Evolutionary conservation across 2,797 vertebrate genomes (phyloP).

Genomic region (Coluber constrictor): DNA sequence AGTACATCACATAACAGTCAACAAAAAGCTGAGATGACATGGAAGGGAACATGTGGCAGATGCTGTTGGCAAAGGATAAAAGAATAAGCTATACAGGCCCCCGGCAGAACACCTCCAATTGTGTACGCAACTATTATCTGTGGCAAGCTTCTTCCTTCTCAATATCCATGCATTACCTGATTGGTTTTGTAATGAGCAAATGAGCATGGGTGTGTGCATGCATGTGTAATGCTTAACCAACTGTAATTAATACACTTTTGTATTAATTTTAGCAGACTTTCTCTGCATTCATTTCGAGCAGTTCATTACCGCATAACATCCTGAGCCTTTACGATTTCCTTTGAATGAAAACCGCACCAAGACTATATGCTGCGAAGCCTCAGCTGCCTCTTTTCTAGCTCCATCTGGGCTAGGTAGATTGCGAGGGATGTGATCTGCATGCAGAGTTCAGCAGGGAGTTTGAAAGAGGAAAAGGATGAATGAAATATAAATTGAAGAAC

Average conservation of each 20-base stretch:
- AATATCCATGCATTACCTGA: neutral
- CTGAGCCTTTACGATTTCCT: neutral
- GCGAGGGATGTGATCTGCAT: neutral
- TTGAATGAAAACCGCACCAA: neutral
- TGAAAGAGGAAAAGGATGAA: neutral
- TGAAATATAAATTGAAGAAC: neutral
- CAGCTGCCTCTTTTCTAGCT: neutral
- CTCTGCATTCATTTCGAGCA: neutral
- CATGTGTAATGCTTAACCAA: neutral
- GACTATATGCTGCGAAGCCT: neutral
- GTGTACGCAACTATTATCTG: neutral
- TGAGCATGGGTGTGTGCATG: neutral
- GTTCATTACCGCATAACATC: neutral
- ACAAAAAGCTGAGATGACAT: neutral
- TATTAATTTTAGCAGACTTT: neutral
- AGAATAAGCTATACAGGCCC: neutral
- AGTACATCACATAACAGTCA: neutral
- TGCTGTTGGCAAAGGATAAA: neutral
- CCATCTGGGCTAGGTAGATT: neutral
- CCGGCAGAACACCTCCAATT: neutral
- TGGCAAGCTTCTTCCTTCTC: neutral
- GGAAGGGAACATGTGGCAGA: neutral
- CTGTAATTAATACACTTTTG: neutral
- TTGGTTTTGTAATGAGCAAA: neutral
- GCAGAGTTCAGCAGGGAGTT: neutral